Base-by-base conservation (phyloP, 1,140 invertebrate species). In the Hylaeus volcanicus region DNA sequence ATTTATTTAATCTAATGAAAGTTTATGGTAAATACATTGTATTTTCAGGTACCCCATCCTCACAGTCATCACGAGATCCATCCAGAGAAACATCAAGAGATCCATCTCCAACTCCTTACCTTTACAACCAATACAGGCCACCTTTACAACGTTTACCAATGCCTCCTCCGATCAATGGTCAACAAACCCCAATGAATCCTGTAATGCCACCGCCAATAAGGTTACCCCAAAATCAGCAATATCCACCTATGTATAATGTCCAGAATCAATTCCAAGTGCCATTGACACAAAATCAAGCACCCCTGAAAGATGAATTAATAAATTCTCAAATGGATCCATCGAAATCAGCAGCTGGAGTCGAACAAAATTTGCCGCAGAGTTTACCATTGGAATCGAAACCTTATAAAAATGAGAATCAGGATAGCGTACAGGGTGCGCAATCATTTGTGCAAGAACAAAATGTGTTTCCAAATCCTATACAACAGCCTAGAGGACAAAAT, bases 71-170 rank as follows among this genome's bases (percentile, higher is more conserved):
- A 0, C 89, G 91, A 63, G 90, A 92, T 73, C 91, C 91, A 45
- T 92, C 91, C 6, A 84, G 92, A 74, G 91, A 93, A 77, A 85
- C 91, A 6, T 93, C 92, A 0, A 88, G 92, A 77, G 91, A 93
- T 76, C 90, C 91, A 41, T 93, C 92, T 26, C 92, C 92, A 73
- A 93, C 91, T 0, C 90, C 89, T 41, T 91, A 92, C 64, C 84
- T 92, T 64, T 87, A 90, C 11, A 91, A 89, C 55, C 89, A 91
- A 45, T 92, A 92, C 58, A 87, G 89, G 41, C 86, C 88, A 60
- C 89, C 91, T 74, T 68, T 88, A 65, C 61, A 63, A 43, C 69
- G 85, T 72, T 86, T 86, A 3, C 84, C 81, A 70, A 82, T 89
- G 83, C 86, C 88, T 39, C 88, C 88, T 26, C 86, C 88, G 15